Base-by-base conservation (phyloP, 2,888 invertebrate genomes). In the Eupithecia pulchellata region DNA sequence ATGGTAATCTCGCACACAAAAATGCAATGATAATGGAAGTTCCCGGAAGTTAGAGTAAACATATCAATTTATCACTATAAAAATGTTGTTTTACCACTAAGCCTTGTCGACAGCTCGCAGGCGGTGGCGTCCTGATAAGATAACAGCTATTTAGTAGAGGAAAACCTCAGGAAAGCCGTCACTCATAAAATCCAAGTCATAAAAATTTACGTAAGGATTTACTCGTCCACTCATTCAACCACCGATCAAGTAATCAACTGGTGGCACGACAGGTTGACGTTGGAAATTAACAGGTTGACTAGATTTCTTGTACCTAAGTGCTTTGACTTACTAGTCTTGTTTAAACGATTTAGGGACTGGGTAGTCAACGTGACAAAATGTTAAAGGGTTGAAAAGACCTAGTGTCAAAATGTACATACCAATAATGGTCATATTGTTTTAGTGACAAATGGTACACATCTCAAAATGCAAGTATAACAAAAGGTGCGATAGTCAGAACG, bases 81-180 rank as follows among this genome's bases (percentile, higher is more conserved):
- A 87, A 86, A 84, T 78, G 77, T 84, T 82, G 78, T 75, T 75
- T 74, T 76, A 76, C 73, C 72, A 72, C 70, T 77, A 76, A 80
- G 78, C 68, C 74, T 75, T 76, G 76, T 75, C 73, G 75, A 73
- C 76, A 78, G 77, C 74, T 76, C 70, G 68, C 75, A 71, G 75
- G 66, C 79, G 74, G 80, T 75, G 75, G 80, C 79, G 71, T 78
- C 71, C 62, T 69, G 82, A 84, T 86, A 84, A 86, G 88, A 88
- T 89, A 87, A 83, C 64, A 34, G 47, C 20, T n/a, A 34, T 42
- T 60, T 52, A 64, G 47, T 42, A 71, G 55, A 70, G 64, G 52
- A 64, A 64, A 65, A 73, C 75, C 79, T 76, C 77, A 78, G 79
- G 79, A 82, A 81, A 82, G 75, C 71, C 74, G 77, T 77, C 80